Conservation (phyloP, 2,888 invertebrate genomes). For the Pasiphila rectangulata region DNA sequence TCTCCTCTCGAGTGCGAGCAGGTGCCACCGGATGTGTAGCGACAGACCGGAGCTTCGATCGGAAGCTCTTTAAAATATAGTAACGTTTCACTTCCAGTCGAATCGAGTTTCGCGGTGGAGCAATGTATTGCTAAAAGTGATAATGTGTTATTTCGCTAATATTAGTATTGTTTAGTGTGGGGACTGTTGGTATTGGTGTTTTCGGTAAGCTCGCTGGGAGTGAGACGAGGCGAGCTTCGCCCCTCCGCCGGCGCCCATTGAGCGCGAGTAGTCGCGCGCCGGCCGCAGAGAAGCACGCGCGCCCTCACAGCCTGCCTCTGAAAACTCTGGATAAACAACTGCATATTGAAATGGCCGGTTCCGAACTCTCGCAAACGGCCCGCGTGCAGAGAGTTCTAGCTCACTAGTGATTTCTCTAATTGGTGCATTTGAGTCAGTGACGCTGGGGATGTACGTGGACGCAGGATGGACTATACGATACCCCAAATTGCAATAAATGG, state of each 20-base stretch:
- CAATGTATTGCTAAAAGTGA: slow-evolving; percentile 23
- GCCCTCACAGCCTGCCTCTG: slow-evolving; percentile 57
- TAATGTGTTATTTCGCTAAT: slow-evolving; percentile 26
- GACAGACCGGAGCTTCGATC: slow-evolving; percentile 63
- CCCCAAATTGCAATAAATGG: slow-evolving; percentile 79
- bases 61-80: slow-evolving; percentile 68
- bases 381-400: slow-evolving; percentile 62
- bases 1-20: slow-evolving; percentile 73
- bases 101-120: slow-evolving; percentile 28
- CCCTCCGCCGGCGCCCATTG: slow-evolving; percentile 75
- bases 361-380: slow-evolving; percentile 56
- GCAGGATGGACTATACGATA: slow-evolving; percentile 68
- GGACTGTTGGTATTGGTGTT: slow-evolving; percentile 50
- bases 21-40: slow-evolving; percentile 74
- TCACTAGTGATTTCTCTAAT: slow-evolving; percentile 68
- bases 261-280: slow-evolving; percentile 74
- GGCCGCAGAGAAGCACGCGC: slow-evolving; percentile 75
- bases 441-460: slow-evolving; percentile 68
- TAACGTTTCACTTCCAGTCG: slow-evolving; percentile 48
- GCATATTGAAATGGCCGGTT: slow-evolving; percentile 66
- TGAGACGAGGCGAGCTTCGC: slow-evolving; percentile 72
- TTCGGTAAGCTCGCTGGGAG: slow-evolving; percentile 76
- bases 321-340: slow-evolving; percentile 54
- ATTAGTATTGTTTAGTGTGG: background rate
- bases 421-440: slow-evolving; percentile 77